These are phyloP conservation scores for Epizoanthus rinbou DNA, from an alignment of 92 coral and sea anemone genomes.

Conservation along the genomic window DNA sequence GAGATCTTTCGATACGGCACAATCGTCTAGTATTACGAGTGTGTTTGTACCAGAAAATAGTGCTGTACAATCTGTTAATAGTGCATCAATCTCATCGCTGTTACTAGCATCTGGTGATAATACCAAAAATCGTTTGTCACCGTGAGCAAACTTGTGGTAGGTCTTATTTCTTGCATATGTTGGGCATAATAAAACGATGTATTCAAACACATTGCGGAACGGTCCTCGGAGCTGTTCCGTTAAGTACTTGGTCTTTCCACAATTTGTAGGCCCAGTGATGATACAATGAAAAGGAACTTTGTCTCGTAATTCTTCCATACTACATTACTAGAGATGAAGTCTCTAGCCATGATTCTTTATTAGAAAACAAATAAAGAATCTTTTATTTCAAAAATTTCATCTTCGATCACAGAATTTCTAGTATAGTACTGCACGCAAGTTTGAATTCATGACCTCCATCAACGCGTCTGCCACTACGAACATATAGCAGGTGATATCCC, in stretches of 20 bases:
- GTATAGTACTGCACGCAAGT: too few relatives aligned
- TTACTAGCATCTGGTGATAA: slow-evolving; percentile 31
- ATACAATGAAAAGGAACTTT: slow-evolving; percentile 54
- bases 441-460: slow-evolving; percentile 39
- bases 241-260: slow-evolving; percentile 48
- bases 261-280: slow-evolving; percentile 49
- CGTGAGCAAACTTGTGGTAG: too few relatives aligned
- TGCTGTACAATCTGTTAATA: too few relatives aligned
- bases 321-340: background rate
- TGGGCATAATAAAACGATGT: slow-evolving; percentile 53
- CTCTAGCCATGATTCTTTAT: too few relatives aligned
- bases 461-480: slow-evolving; percentile 61
- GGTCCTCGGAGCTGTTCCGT: slow-evolving; percentile 48
- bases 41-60: background rate
- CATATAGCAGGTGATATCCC: slow-evolving; percentile 53
- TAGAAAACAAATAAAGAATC: too few relatives aligned
- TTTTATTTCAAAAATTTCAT: too few relatives aligned
- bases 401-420: too few relatives aligned
- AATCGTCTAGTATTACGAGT: too few relatives aligned
- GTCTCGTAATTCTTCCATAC: slow-evolving; percentile 54
- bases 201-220: slow-evolving; percentile 50
- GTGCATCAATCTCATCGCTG: too few relatives aligned
- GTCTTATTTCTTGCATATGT: slow-evolving; percentile 11
- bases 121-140: background rate
- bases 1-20: too few relatives aligned